Evolutionary conservation across 2,888 invertebrate genomes (phyloP).

Genomic region (Lissonota sp.): DNA sequence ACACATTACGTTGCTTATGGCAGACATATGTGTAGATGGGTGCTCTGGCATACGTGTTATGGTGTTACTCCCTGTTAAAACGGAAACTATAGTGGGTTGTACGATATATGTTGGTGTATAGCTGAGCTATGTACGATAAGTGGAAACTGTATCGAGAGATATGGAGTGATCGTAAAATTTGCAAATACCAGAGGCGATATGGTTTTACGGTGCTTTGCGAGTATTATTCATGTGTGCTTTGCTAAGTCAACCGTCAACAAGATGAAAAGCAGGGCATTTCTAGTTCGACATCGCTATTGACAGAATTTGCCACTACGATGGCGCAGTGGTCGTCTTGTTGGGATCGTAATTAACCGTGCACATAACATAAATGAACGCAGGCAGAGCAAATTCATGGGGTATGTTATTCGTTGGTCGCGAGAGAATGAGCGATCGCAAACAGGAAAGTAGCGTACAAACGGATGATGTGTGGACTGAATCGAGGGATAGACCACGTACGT

Average conservation of each 20-base stretch:
- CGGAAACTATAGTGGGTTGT: conserved; percentile 17
- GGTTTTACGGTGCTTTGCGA: conserved; percentile 1
- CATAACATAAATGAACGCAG: conserved; percentile 10
- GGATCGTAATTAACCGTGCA: no score
- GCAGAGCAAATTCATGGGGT: conserved; percentile 1
- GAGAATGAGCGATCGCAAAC: conserved; percentile 7
- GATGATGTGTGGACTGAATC: conserved; percentile 18
- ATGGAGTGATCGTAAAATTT: conserved; percentile 31
- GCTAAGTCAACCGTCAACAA: background rate
- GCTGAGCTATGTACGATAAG: conserved; percentile 5
- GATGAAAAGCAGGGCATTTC: background rate
- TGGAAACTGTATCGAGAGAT: conserved; percentile 16
- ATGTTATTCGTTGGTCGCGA: background rate
- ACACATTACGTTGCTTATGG: conserved; percentile 51
- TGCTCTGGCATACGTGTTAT: conserved; percentile 26
- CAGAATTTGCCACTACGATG: background rate
- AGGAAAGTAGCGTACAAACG: background rate
- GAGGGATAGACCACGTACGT: conserved; percentile 2
- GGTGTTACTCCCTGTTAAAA: conserved; percentile 10
- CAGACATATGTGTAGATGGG: conserved; percentile 26
- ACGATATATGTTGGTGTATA: background rate
- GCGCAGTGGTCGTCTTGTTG: background rate
- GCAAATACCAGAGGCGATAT: conserved; percentile 2
- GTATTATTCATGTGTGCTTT: background rate
- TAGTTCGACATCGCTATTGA: background rate